A percentile compares a stretch with the other conserved stretches of the same genome.
phyloP scores from a whole-genome alignment of 2,888 invertebrate species.

The Spatulosminthurus flaviceps region DNA sequence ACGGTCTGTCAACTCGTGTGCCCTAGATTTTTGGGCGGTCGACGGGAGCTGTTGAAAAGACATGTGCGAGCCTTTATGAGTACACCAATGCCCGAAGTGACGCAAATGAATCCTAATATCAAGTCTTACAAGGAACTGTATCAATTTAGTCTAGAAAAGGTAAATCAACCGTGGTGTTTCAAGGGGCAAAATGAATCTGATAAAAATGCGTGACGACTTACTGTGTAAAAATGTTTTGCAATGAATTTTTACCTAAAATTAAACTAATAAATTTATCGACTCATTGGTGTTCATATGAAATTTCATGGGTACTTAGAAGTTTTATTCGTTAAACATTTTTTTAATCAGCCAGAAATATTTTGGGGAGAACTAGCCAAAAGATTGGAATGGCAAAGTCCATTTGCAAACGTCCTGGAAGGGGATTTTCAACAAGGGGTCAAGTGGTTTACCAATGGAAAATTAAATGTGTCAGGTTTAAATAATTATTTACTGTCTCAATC shows the following conservation, averaged over 20 bases:
- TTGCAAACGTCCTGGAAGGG: conserved; percentile 52
- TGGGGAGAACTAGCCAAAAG: conserved; percentile 57
- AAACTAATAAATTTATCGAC: too few relatives aligned
- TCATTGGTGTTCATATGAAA: too few relatives aligned
- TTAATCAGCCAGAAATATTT: conserved; percentile 59
- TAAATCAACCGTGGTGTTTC: conserved; percentile 13
- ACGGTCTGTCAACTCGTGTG: conserved; percentile 20
- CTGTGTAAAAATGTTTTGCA: too few relatives aligned
- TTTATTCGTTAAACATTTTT: neutral
- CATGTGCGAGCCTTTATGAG: conserved; percentile 54
- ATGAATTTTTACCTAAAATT: too few relatives aligned
- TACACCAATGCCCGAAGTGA: conserved; percentile 59
- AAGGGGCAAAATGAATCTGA: neutral
- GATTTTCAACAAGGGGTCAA: conserved; percentile 56
- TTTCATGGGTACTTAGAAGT: too few relatives aligned
- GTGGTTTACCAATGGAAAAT: conserved; percentile 60
- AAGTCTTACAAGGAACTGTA: conserved; percentile 58
- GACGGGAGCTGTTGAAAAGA: conserved; percentile 22
- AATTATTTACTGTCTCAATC: too few relatives aligned
- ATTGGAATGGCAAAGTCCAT: conserved; percentile 58
- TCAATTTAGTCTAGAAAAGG: conserved; percentile 61
- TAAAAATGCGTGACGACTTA: neutral
- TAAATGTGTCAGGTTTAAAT: conserved; percentile 63
- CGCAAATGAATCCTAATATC: conserved; percentile 56
- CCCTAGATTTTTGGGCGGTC: conserved; percentile 22